These are phyloP conservation scores for Caenorhabditis remanei DNA, from an alignment of 1,140 invertebrate genomes.

Conservation along the genomic window DNA sequence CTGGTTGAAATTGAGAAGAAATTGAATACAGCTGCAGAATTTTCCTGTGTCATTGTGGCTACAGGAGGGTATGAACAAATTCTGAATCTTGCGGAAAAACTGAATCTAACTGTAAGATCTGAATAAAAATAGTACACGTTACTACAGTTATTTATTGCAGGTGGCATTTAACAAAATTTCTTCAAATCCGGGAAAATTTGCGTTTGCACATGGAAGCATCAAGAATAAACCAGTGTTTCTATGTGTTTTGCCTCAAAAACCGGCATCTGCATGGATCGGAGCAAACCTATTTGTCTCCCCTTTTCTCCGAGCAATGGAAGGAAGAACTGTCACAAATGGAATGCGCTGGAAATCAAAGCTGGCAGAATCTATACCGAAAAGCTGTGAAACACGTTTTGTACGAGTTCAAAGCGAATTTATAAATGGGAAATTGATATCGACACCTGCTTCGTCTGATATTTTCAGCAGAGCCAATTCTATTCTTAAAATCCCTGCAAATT, in stretches of 20 bases:
- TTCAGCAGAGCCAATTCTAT: neutral
- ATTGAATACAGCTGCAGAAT: neutral
- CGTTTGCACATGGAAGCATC: neutral
- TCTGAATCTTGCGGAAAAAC: neutral
- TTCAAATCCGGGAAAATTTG: conserved; percentile 5
- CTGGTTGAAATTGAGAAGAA: neutral
- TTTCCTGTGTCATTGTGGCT: conserved; percentile 25
- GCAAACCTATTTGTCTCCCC: neutral
- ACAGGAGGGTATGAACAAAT: neutral
- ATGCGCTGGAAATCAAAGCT: neutral
- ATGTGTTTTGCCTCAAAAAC: neutral
- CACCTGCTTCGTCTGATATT: neutral
- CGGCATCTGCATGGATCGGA: neutral
- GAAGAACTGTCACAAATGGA: neutral
- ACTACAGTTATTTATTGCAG: neutral
- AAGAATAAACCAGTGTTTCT: neutral
- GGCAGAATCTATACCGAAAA: conserved; percentile 1
- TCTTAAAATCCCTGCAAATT: neutral
- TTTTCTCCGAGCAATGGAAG: neutral
- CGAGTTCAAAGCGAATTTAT: neutral
- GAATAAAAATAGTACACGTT: neutral
- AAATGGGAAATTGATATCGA: neutral
- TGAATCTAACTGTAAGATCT: neutral
- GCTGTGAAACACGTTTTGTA: neutral
- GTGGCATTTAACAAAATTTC: neutral